Evolutionary conservation across 2,113 vertebrate species (phyloP).

Genomic region (Capra hircus): DNA sequence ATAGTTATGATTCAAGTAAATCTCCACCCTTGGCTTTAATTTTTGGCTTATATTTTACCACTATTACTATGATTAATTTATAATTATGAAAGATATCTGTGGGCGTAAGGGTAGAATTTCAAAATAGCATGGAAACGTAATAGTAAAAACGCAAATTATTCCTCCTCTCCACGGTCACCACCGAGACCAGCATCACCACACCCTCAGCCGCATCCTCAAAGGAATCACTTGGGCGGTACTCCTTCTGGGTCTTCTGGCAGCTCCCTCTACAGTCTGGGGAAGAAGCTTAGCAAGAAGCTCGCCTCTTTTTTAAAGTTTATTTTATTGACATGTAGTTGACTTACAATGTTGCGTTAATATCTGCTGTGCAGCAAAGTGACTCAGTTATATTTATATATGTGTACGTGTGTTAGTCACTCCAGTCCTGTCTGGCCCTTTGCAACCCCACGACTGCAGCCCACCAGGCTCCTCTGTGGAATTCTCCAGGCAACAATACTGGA

Average conservation of each 20-base stretch:
- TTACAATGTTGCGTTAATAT: too few relatives aligned
- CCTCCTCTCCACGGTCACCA: neutral
- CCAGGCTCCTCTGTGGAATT: neutral
- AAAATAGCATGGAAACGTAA: neutral
- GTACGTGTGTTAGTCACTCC: fast-evolving
- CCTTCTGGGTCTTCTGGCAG: neutral
- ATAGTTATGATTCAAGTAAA: neutral
- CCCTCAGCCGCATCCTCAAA: neutral
- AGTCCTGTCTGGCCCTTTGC: neutral
- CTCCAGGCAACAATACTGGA: neutral
- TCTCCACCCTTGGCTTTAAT: neutral
- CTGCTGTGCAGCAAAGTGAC: neutral
- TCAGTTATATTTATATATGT: neutral
- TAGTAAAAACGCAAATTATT: neutral
- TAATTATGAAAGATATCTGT: neutral
- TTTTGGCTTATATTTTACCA: neutral
- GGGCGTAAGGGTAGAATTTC: neutral
- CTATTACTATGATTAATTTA: neutral
- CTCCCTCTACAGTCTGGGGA: neutral
- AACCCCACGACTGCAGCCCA: neutral
- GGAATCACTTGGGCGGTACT: neutral
- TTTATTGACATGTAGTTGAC: neutral
- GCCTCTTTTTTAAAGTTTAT: fast-evolving
- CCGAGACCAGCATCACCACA: neutral
- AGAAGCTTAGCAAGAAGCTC: neutral